A percentile compares a stretch with the other conserved stretches of the same genome.
Evolutionary conservation across 2,113 vertebrate genomes (phyloP).

Genomic region (Polypterus senegalus): DNA sequence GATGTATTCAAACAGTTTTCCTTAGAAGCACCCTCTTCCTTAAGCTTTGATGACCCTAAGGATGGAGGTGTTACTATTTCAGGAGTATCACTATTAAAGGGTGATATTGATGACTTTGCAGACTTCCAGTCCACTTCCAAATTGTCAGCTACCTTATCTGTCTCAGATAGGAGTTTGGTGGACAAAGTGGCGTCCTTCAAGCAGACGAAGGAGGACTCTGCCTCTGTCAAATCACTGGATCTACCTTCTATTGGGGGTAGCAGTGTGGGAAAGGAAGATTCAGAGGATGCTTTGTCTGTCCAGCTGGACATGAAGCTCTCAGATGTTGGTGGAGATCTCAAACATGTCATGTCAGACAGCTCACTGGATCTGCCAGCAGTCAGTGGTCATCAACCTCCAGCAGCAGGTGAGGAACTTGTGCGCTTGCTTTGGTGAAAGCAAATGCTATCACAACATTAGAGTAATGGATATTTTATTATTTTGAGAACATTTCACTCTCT

Average conservation of each 20-base stretch:
- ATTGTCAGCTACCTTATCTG: conserved; percentile 61
- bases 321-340: conserved; percentile 92
- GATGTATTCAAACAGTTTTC: conserved; percentile 86
- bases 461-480: too few relatives aligned
- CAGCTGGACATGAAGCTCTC: conserved; percentile 98
- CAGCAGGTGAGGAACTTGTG: conserved; percentile 99
- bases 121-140: conserved; percentile 79
- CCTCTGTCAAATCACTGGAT: conserved; percentile 90
- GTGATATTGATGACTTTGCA: conserved; percentile 76
- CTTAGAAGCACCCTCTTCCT: conserved; percentile 54
- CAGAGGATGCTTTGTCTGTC: conserved; percentile 88
- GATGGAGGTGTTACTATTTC: conserved; percentile 44
- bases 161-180: conserved; percentile 70
- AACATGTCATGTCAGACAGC: conserved; percentile 98
- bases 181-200: conserved; percentile 85
- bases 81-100: conserved; percentile 47
- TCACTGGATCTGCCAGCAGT: conserved; percentile 96
- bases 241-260: conserved; percentile 93
- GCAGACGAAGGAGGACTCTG: conserved; percentile 88
- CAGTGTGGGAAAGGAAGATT: conserved; percentile 92
- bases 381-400: conserved; percentile 87
- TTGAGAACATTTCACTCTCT: background rate
- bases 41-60: conserved; percentile 64
- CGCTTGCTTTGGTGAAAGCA: conserved; percentile 87
- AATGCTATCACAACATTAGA: background rate